Evolutionary conservation across 2,113 vertebrate genomes (phyloP).

Genomic region (Panthera tigris): DNA sequence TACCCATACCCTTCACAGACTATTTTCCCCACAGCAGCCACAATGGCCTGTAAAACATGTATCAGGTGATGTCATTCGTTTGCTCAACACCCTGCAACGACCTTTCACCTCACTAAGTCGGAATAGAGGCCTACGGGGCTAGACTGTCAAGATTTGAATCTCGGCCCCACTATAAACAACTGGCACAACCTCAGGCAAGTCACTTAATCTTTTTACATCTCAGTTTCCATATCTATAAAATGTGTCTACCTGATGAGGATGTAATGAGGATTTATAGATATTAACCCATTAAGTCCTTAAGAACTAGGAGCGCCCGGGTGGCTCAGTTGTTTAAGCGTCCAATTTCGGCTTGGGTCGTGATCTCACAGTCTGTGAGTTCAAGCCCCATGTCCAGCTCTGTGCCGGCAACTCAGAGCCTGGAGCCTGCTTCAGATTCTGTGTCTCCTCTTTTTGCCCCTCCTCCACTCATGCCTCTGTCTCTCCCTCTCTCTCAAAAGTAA

Average conservation of each 20-base stretch:
- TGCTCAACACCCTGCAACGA: neutral
- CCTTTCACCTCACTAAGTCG: neutral
- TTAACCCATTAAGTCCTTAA: neutral
- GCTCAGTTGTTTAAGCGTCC: neutral
- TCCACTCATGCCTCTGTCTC: neutral
- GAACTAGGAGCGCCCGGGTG: neutral
- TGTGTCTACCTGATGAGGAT: neutral
- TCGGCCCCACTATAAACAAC: neutral
- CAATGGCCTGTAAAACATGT: neutral
- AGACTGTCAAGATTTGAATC: neutral
- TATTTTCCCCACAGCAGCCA: neutral
- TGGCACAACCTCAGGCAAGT: neutral
- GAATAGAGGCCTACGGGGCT: neutral
- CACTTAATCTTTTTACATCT: neutral
- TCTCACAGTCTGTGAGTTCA: no score
- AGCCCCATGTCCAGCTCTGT: no score
- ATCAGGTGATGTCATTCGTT: neutral
- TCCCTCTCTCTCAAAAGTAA: neutral
- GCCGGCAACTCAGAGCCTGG: no score
- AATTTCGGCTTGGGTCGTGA: no score
- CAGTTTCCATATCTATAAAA: neutral
- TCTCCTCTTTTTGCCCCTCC: no score
- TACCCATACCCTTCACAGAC: neutral
- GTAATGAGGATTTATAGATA: neutral
- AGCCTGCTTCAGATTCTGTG: no score